These are phyloP conservation scores for Tragulus kanchil DNA, from an alignment of 2,113 vertebrate species.

Conservation along the genomic window DNA sequence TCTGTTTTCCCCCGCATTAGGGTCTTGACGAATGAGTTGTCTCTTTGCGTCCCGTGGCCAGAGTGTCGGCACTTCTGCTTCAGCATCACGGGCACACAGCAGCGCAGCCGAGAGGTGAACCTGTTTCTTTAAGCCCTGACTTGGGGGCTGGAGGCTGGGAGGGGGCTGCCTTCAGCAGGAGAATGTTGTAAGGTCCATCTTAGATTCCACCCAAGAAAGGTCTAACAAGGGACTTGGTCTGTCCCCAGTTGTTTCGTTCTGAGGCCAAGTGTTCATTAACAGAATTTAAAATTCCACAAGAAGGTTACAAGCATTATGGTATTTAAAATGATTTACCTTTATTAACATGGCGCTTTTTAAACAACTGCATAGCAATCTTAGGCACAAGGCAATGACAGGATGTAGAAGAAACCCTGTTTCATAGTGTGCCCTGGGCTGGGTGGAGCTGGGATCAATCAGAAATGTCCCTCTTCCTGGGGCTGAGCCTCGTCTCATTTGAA, in stretches of 20 bases:
- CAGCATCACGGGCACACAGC: too few species aligned
- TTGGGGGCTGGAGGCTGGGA: neutral
- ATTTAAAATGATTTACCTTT: conserved; percentile 9
- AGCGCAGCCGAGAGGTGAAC: neutral
- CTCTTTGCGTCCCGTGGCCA: too few species aligned
- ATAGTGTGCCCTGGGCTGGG: neutral
- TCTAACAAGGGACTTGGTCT: neutral
- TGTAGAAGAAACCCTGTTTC: neutral
- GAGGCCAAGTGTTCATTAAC: neutral
- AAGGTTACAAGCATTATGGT: neutral
- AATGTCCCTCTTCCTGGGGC: neutral
- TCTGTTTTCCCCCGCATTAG: too few species aligned
- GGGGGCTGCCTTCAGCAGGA: neutral
- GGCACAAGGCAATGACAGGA: neutral
- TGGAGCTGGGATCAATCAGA: neutral
- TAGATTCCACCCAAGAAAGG: too few species aligned
- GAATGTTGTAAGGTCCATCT: neutral
- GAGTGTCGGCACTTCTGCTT: too few species aligned
- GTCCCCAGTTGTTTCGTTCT: neutral
- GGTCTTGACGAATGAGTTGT: too few species aligned
- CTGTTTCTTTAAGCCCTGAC: neutral
- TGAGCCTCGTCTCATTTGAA: neutral
- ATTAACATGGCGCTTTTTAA: conserved; percentile 28
- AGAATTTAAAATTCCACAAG: neutral
- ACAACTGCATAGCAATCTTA: neutral